Conservation (phyloP, 2,888 invertebrate species). For the Netelia fuscicornis region DNA sequence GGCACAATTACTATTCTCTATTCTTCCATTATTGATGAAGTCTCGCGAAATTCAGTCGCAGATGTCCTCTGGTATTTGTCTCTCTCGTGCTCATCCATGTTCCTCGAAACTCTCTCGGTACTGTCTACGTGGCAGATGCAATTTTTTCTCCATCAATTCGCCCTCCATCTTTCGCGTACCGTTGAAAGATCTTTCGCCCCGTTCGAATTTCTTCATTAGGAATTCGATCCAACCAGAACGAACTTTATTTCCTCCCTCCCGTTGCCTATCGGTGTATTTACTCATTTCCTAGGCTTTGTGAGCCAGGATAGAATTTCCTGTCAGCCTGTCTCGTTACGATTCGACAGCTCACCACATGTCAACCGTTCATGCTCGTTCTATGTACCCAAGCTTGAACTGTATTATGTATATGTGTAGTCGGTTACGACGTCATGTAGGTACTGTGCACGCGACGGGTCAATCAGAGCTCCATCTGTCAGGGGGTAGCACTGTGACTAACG, state of each 20-base stretch:
- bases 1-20: background rate
- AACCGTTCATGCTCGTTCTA: conserved; percentile 14
- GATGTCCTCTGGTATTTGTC: conserved; percentile 6
- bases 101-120: background rate
- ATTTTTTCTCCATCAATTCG: conserved; percentile 1
- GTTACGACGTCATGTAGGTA: conserved; percentile 4
- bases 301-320: conserved; percentile 51
- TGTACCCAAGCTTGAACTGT: conserved; percentile 23
- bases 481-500: conserved; percentile 32
- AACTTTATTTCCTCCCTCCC: conserved; percentile 7
- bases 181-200: background rate
- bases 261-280: conserved; percentile 2
- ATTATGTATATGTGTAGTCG: conserved; percentile 33
- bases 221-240: conserved; percentile 23
- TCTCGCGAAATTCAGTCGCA: conserved; percentile 3
- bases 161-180: background rate
- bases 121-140: background rate
- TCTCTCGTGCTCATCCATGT: background rate
- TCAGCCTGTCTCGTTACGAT: conserved; percentile 53
- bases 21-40: background rate
- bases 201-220: conserved; percentile 37
- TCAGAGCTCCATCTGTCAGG: conserved; percentile 72
- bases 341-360: conserved; percentile 61
- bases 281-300: conserved; percentile 29
- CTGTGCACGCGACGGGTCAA: conserved; percentile 69